phyloP scores from a whole-genome alignment of 2,113 vertebrate species.

The Ptilonorhynchus violaceus region DNA sequence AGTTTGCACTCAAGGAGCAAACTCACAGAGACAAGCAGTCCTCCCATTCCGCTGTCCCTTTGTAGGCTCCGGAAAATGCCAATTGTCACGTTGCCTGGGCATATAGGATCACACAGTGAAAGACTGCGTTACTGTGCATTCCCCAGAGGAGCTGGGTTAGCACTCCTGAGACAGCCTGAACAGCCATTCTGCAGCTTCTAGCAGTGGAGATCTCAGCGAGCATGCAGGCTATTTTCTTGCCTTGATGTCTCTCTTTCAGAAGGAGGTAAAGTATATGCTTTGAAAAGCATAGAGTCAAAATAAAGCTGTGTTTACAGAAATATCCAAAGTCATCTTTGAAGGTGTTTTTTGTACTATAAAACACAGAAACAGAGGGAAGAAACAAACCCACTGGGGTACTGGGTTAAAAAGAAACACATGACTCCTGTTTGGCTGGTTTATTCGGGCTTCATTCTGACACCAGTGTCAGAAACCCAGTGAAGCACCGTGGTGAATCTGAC shows the following conservation, averaged over 20 bases:
- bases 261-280: not conserved
- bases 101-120: not conserved
- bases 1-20: not conserved
- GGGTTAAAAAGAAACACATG: not conserved
- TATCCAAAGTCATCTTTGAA: not conserved
- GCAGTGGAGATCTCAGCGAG: not conserved
- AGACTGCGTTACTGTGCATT: not conserved
- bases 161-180: not conserved
- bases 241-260: not conserved
- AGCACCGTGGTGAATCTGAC: not conserved
- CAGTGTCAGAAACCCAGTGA: not conserved
- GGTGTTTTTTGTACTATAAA: not conserved
- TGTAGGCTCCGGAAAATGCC: not conserved
- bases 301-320: not conserved
- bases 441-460: not conserved
- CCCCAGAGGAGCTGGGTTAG: not conserved
- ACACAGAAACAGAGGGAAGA: not conserved
- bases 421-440: not conserved
- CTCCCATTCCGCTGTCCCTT: not conserved
- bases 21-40: not conserved
- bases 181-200: not conserved
- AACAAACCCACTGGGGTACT: not conserved
- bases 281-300: not conserved
- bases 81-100: not conserved
- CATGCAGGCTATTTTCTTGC: not conserved